phyloP scores from a whole-genome alignment of 2,888 invertebrate species.

The Microctonus aethiopoides region DNA sequence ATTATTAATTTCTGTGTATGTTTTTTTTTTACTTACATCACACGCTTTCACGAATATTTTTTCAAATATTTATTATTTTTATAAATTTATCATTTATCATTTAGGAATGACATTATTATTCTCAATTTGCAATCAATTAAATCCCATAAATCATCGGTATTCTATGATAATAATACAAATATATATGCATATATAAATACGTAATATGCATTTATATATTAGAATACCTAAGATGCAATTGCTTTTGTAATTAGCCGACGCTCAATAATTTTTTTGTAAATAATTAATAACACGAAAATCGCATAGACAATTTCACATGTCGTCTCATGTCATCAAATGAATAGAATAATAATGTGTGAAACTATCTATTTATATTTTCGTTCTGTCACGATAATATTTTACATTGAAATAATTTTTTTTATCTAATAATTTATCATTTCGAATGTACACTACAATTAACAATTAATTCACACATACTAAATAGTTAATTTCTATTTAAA shows the following conservation, averaged over 20 bases:
- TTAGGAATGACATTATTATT: conserved; percentile 34
- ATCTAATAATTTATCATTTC: not conserved
- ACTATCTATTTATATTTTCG: not conserved
- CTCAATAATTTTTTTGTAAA: conserved; percentile 51
- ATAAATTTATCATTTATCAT: not conserved
- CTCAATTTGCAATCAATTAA: conserved; percentile 55
- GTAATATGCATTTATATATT: conserved; percentile 66
- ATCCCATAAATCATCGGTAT: conserved; percentile 63
- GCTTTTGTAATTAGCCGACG: conserved; percentile 61
- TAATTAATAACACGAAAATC: not conserved
- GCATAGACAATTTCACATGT: not conserved
- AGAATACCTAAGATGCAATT: conserved; percentile 67
- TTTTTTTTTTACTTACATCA: conserved; percentile 32
- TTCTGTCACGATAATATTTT: not conserved
- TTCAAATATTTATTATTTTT: not conserved
- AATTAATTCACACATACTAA: not conserved
- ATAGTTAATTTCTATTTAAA: not conserved
- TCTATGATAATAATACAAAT: conserved; percentile 66
- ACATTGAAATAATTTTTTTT: not conserved
- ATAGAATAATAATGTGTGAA: too few species aligned
- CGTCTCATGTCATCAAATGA: conserved; percentile 6
- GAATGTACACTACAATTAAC: not conserved
- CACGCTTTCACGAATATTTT: conserved; percentile 41
- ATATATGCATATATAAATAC: conserved; percentile 65
- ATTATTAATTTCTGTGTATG: too few species aligned